A percentile compares a stretch with the other conserved stretches of the same genome.
Evolutionary conservation across 2,888 invertebrate genomes (phyloP).

Genomic region (Anticlea derivata): DNA sequence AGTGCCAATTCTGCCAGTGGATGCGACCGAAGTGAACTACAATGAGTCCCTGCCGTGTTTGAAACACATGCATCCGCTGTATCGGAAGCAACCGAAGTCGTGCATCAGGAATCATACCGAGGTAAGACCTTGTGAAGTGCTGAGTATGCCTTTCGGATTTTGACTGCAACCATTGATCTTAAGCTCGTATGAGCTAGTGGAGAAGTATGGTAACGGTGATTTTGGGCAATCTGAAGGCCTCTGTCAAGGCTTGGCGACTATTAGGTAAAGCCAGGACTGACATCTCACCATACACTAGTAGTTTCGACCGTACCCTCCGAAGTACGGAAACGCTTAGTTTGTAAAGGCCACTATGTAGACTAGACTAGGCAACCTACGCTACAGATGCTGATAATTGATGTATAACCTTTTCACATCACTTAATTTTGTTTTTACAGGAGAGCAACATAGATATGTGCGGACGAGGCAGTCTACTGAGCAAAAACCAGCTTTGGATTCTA

Average conservation of each 20-base stretch:
- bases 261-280: no score
- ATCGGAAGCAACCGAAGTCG: conserved; percentile 87
- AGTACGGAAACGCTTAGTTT: no score
- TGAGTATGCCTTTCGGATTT: neutral
- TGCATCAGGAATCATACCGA: conserved; percentile 91
- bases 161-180: neutral
- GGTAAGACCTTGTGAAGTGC: conserved; percentile 70
- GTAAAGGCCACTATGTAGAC: no score
- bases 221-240: no score
- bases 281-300: no score
- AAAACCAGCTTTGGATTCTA: conserved; percentile 47
- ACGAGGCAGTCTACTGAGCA: conserved; percentile 61
- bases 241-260: no score
- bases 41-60: conserved; percentile 86
- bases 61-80: conserved; percentile 83
- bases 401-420: no score
- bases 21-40: conserved; percentile 76
- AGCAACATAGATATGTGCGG: conserved; percentile 88
- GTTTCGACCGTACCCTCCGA: no score
- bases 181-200: no score
- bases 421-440: conserved; percentile 71
- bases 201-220: no score
- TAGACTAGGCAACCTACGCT: no score
- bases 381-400: neutral
- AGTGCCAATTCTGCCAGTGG: conserved; percentile 66